Percentiles rank a stretch among this genome's conserved stretches.
Conservation (phyloP, 2,113 vertebrate species). For the Hiodon tergisus region DNA sequence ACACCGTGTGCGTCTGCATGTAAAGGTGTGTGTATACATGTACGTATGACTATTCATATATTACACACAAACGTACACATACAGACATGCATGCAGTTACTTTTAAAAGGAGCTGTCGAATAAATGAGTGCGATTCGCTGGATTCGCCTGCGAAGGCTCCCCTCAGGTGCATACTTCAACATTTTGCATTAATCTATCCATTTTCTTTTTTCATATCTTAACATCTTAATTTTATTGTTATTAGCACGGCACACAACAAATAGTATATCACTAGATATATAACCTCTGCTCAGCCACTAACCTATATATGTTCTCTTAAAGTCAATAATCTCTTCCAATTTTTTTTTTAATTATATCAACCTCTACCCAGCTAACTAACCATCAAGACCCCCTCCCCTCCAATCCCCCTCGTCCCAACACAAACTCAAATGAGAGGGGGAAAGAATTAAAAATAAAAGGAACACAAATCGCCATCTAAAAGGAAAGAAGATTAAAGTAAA, state of each 20-base stretch:
- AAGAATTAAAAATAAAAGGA: constrained; percentile 11
- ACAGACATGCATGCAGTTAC: too few species aligned
- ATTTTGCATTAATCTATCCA: constrained; percentile 33
- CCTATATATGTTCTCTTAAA: constrained; percentile 26
- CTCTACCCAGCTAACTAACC: neutral
- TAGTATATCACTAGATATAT: constrained; percentile 53
- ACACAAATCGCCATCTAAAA: neutral
- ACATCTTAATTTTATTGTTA: constrained; percentile 51
- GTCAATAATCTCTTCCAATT: neutral
- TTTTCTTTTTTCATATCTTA: constrained; percentile 58
- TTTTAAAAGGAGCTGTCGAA: too few species aligned
- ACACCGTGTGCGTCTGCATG: too few species aligned
- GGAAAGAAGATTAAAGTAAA: neutral
- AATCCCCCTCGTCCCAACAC: neutral
- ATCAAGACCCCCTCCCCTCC: too few species aligned
- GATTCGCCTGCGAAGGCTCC: neutral
- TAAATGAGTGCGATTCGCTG: too few species aligned
- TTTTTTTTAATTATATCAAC: neutral
- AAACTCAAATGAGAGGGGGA: constrained; percentile 17
- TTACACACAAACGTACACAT: too few species aligned
- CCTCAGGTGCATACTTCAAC: constrained; percentile 33
- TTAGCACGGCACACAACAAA: constrained; percentile 64
- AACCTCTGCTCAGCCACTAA: constrained; percentile 39
- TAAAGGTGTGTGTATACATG: too few species aligned
- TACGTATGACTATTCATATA: too few species aligned